Conservation (phyloP, 2,888 invertebrate genomes). For the Hypercompe scribonia region DNA sequence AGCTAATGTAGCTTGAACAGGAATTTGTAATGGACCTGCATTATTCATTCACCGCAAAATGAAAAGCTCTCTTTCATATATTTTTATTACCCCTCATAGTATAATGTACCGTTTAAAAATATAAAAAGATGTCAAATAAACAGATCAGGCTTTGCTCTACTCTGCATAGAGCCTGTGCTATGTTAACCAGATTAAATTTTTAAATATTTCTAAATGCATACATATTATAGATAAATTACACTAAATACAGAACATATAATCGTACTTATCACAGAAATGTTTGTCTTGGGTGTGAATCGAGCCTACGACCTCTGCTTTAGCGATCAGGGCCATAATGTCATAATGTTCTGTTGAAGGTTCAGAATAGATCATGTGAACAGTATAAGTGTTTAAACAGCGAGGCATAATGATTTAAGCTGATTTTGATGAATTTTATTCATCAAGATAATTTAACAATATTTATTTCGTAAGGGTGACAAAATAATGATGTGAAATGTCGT, state of each 20-base stretch:
- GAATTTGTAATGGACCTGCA: constrained; percentile 32
- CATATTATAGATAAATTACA: too few relatives aligned
- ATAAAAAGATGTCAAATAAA: not conserved
- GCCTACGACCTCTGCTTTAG: too few relatives aligned
- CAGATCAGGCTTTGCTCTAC: not conserved
- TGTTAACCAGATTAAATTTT: not conserved
- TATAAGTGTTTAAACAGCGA: not conserved
- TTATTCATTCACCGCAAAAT: constrained; percentile 30
- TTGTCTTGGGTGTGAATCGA: too few relatives aligned
- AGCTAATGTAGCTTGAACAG: constrained; percentile 36
- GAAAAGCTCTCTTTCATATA: constrained; percentile 12
- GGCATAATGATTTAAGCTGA: not conserved
- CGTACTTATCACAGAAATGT: too few relatives aligned
- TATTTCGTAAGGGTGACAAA: too few relatives aligned
- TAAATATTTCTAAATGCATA: too few relatives aligned
- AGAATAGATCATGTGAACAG: not conserved
- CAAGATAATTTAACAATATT: not conserved
- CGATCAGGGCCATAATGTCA: too few relatives aligned
- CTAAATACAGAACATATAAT: too few relatives aligned
- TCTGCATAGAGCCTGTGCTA: not conserved
- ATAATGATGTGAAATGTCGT: too few relatives aligned
- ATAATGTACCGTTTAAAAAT: not conserved
- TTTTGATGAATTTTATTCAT: not conserved
- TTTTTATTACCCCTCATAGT: not conserved
- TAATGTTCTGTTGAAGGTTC: too few relatives aligned